phyloP scores from a whole-genome alignment of 1,140 invertebrate species.

The Ostrea denselamellosa region DNA sequence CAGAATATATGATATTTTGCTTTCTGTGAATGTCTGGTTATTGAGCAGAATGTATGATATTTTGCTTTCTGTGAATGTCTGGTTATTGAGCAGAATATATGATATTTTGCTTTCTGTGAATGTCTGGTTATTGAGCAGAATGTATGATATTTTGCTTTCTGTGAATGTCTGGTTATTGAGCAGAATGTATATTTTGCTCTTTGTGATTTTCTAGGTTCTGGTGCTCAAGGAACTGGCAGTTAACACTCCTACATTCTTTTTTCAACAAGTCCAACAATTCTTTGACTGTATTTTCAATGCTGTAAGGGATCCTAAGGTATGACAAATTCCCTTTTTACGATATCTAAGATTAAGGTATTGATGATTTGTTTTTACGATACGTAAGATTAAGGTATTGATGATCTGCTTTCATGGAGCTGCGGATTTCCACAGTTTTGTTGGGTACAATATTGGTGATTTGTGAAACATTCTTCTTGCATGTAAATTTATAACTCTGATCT shows the following conservation, averaged over 20 bases:
- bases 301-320: constrained; percentile 91
- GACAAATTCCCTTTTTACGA: neutral
- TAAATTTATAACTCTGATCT: too few relatives aligned
- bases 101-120: constrained; percentile 1
- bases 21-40: constrained; percentile 71
- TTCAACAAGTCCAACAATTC: constrained; percentile 97
- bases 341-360: too few relatives aligned
- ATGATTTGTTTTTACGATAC: too few relatives aligned
- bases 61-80: constrained; percentile 51
- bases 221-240: constrained; percentile 95
- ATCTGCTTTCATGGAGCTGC: too few relatives aligned
- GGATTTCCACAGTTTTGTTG: too few relatives aligned
- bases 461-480: too few relatives aligned
- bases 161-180: neutral
- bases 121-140: constrained; percentile 70
- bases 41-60: neutral
- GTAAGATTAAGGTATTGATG: too few relatives aligned
- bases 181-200: neutral
- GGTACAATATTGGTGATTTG: too few relatives aligned
- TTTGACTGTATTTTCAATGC: constrained; percentile 96
- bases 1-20: neutral
- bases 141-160: neutral
- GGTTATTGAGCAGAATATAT: constrained; percentile 68
- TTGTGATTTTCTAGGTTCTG: constrained; percentile 83
- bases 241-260: constrained; percentile 98